These are phyloP conservation scores for Charadrius vociferus DNA, from an alignment of 2,113 vertebrate genomes.

Conservation along the genomic window DNA sequence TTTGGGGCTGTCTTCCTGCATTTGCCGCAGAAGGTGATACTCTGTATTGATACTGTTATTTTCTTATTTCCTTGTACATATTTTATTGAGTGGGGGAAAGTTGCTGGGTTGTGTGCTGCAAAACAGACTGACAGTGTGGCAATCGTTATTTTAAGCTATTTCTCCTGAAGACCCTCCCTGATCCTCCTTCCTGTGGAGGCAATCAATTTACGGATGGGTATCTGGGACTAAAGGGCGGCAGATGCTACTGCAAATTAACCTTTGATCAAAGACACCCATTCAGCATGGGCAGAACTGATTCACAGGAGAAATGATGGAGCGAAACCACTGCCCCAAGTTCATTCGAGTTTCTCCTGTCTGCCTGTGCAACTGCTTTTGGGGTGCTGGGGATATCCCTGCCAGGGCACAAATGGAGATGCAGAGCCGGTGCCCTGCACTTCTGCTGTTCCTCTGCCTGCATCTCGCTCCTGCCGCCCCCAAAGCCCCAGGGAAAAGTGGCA, in stretches of 20 bases:
- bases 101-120: neutral
- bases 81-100: neutral
- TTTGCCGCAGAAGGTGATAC: neutral
- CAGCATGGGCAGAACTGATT: rapidly evolving
- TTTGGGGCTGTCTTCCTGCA: conserved; percentile 29
- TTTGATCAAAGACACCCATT: neutral
- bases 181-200: neutral
- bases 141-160: rapidly evolving
- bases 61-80: conserved; percentile 22
- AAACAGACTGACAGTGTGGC: neutral
- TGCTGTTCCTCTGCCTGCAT: neutral
- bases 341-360: neutral
- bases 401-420: no score
- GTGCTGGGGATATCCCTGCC: neutral
- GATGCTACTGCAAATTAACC: neutral
- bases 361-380: rapidly evolving
- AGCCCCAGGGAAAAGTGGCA: neutral
- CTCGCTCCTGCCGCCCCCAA: neutral
- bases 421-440: neutral
- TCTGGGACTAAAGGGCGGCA: neutral
- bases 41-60: conserved; percentile 42
- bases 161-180: neutral
- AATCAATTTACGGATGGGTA: rapidly evolving
- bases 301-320: neutral
- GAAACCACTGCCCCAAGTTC: neutral